phyloP scores from a whole-genome alignment of 35 echinoderm and acorn worm genomes.

The Diadema setosum region DNA sequence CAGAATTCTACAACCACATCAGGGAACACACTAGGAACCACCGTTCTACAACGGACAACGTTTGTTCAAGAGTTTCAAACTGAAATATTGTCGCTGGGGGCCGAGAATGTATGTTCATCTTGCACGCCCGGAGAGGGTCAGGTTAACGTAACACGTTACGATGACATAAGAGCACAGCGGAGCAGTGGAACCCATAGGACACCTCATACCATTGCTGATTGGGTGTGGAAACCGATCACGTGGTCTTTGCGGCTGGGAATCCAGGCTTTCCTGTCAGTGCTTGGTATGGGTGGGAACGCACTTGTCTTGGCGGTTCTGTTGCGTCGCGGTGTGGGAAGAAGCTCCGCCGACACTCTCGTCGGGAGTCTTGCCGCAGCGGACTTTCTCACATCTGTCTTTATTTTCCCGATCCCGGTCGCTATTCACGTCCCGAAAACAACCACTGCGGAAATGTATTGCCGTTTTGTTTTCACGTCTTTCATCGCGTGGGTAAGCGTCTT shows the following conservation, averaged over 20 bases:
- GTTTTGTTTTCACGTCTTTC: constrained; percentile 1
- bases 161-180: too few relatives aligned
- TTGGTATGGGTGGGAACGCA: constrained; percentile 54
- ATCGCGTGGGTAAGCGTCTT: constrained; percentile 49
- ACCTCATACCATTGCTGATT: too few relatives aligned
- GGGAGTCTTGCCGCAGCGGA: constrained; percentile 56
- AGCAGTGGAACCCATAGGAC: too few relatives aligned
- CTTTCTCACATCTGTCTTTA: constrained; percentile 46
- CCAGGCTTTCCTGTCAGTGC: constrained; percentile 15
- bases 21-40: too few relatives aligned
- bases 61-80: too few relatives aligned
- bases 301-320: constrained; percentile 24
- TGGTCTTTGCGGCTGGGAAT: constrained; percentile 30
- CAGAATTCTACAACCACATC: too few relatives aligned
- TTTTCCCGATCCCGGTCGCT: constrained; percentile 40
- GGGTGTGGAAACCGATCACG: not conserved
- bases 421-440: not conserved
- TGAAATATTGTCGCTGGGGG: too few relatives aligned
- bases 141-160: too few relatives aligned
- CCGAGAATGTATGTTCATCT: too few relatives aligned
- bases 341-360: constrained; percentile 39
- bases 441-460: constrained; percentile 49
- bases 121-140: too few relatives aligned
- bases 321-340: not conserved
- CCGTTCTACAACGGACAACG: too few relatives aligned